Percentiles rank a stretch among this genome's conserved stretches.
phyloP scores from a whole-genome alignment of 92 coral and sea anemone species.

The Scolanthus callimorphus region DNA sequence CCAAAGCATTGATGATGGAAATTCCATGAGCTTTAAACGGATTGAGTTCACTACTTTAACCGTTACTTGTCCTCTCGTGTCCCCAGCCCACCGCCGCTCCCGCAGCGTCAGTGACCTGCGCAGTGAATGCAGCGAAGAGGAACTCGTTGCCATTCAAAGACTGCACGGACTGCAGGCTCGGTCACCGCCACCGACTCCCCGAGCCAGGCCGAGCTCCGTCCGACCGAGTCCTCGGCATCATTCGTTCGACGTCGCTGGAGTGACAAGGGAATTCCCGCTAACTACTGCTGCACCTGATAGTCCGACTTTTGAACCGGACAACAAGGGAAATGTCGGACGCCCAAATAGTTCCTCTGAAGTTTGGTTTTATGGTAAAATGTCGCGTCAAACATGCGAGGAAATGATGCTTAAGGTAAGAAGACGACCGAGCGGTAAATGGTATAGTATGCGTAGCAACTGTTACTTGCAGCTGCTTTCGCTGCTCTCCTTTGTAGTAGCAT shows the following conservation, averaged over 20 bases:
- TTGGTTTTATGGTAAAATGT: slow-evolving; percentile 93
- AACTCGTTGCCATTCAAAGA: not conserved
- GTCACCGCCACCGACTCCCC: not conserved
- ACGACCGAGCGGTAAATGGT: not conserved
- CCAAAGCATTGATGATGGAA: no score
- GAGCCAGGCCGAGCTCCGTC: not conserved
- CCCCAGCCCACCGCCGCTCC: slow-evolving; percentile 4
- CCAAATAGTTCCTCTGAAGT: no score
- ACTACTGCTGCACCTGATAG: no score
- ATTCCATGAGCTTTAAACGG: no score
- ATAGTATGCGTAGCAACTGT: no score
- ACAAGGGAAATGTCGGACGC: no score
- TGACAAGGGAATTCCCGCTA: no score
- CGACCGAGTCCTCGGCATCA: not conserved
- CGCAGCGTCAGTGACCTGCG: slow-evolving; percentile 1
- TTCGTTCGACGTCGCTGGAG: not conserved
- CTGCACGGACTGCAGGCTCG: not conserved
- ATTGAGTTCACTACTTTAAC: no score
- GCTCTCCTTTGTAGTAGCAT: no score
- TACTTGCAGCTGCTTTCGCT: no score
- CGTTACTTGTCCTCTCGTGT: no score
- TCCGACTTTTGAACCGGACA: no score
- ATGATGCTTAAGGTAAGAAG: slow-evolving; percentile 68
- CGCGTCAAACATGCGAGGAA: slow-evolving; percentile 87
- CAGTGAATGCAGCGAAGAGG: not conserved